Conservation (phyloP, 2,888 invertebrate species). For the Spialia ferax region DNA sequence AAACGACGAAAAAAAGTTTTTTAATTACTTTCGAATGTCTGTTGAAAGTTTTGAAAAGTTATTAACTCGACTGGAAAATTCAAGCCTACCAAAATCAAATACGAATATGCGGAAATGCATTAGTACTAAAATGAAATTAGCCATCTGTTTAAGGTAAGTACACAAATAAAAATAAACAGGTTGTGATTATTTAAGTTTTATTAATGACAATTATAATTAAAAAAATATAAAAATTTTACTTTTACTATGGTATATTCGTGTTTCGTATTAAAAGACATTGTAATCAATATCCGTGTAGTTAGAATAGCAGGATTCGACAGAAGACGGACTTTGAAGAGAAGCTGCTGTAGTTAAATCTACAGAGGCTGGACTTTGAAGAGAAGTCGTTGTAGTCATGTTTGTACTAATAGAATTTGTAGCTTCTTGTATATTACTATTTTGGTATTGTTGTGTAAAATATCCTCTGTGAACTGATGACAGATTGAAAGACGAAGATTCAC, state of each 20-base stretch:
- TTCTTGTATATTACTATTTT: constrained; percentile 46
- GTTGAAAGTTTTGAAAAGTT: too few species aligned
- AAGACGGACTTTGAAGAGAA: too few species aligned
- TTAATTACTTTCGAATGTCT: too few species aligned
- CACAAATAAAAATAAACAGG: constrained; percentile 44
- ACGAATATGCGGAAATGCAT: constrained; percentile 47
- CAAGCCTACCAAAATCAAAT: constrained; percentile 48
- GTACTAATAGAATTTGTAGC: constrained; percentile 47
- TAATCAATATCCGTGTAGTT: constrained; percentile 42
- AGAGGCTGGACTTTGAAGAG: constrained; percentile 48
- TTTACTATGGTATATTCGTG: constrained; percentile 44
- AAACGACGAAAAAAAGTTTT: too few species aligned
- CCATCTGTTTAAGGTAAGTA: constrained; percentile 46
- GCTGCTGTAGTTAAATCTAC: too few species aligned
- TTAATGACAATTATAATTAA: constrained; percentile 42
- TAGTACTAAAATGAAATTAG: constrained; percentile 46
- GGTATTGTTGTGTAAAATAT: constrained; percentile 47
- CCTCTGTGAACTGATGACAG: constrained; percentile 46
- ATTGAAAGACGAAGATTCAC: constrained; percentile 46
- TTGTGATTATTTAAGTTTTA: constrained; percentile 42
- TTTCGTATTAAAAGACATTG: constrained; percentile 31
- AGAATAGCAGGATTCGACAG: constrained; percentile 49
- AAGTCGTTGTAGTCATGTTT: constrained; percentile 48
- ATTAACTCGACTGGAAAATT: constrained; percentile 47
- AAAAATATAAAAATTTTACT: constrained; percentile 43